A percentile compares a stretch with the other conserved stretches of the same genome.
Evolutionary conservation across 2,888 invertebrate species (phyloP).

Genomic region (Mesorhabditis spiculigera): DNA sequence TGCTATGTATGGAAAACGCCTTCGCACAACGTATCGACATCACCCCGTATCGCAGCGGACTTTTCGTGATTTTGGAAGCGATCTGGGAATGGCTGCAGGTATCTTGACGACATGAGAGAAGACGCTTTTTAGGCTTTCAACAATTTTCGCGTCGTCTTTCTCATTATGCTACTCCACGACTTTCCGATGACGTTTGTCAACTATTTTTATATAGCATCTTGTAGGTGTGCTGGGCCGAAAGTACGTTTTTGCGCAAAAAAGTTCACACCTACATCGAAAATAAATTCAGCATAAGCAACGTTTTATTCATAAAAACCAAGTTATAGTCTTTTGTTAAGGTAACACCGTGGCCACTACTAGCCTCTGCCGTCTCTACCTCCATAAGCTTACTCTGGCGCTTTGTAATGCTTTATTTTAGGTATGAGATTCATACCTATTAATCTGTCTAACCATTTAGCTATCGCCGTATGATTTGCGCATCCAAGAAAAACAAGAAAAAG

Average conservation of each 20-base stretch:
- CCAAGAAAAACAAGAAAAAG: conserved; percentile 14
- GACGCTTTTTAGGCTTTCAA: conserved; percentile 46
- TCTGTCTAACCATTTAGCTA: conserved; percentile 9
- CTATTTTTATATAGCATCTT: conserved; percentile 54
- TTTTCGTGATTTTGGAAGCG: conserved; percentile 51
- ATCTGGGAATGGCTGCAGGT: conserved; percentile 54
- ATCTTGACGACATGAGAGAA: no score
- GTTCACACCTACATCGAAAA: neutral
- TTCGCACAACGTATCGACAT: conserved; percentile 54
- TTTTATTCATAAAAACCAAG: neutral
- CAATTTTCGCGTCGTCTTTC: conserved; percentile 57
- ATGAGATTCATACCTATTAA: conserved; percentile 3
- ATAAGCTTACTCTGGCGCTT: conserved; percentile 53
- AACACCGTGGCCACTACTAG: conserved; percentile 49
- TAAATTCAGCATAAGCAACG: neutral
- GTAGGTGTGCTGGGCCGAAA: conserved; percentile 50
- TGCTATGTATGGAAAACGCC: conserved; percentile 58
- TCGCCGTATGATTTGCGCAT: conserved; percentile 42
- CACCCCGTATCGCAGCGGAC: conserved; percentile 55
- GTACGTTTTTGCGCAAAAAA: conserved; percentile 20
- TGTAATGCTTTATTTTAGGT: conserved; percentile 51
- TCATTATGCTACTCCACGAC: conserved; percentile 55
- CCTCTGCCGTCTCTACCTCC: conserved; percentile 43
- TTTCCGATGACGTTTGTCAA: conserved; percentile 55
- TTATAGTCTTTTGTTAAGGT: conserved; percentile 21